Evolutionary conservation across 2,888 invertebrate genomes (phyloP).

Genomic region (Scrobipalpa costella): DNA sequence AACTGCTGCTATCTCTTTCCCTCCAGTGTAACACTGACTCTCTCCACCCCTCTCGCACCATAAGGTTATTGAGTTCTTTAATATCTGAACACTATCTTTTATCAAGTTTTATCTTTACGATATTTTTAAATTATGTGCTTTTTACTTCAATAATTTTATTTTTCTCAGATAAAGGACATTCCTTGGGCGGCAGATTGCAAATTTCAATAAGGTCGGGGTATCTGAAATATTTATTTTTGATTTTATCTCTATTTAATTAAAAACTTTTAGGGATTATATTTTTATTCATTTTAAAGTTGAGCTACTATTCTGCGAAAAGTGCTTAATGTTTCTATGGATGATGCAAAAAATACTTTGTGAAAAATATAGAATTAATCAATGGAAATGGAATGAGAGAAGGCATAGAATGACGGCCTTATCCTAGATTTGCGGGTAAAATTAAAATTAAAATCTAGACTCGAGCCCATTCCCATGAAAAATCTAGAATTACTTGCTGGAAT

Average conservation of each 20-base stretch:
- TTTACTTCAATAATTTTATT: neutral
- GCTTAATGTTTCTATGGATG: neutral
- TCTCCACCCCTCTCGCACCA: slow-evolving; percentile 42
- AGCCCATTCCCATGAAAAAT: no score
- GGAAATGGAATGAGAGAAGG: no score
- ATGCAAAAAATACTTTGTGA: no score
- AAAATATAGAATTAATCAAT: no score
- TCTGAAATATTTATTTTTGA: neutral
- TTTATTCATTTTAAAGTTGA: neutral
- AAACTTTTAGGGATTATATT: neutral
- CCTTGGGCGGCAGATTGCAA: neutral
- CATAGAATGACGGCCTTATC: no score
- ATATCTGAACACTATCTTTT: slow-evolving; percentile 16
- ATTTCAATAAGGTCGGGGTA: neutral
- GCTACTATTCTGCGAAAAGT: neutral
- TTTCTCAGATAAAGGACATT: neutral
- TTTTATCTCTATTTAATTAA: slow-evolving; percentile 3
- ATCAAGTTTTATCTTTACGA: slow-evolving; percentile 5
- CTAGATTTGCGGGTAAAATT: no score
- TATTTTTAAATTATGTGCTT: slow-evolving; percentile 10
- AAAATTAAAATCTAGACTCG: no score
- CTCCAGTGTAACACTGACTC: slow-evolving; percentile 21
- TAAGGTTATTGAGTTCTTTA: slow-evolving; percentile 8
- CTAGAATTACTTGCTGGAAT: no score
- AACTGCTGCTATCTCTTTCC: slow-evolving; percentile 44